Evolutionary conservation across 1,140 invertebrate species (phyloP).

Genomic region (Drosophila ananassae): DNA sequence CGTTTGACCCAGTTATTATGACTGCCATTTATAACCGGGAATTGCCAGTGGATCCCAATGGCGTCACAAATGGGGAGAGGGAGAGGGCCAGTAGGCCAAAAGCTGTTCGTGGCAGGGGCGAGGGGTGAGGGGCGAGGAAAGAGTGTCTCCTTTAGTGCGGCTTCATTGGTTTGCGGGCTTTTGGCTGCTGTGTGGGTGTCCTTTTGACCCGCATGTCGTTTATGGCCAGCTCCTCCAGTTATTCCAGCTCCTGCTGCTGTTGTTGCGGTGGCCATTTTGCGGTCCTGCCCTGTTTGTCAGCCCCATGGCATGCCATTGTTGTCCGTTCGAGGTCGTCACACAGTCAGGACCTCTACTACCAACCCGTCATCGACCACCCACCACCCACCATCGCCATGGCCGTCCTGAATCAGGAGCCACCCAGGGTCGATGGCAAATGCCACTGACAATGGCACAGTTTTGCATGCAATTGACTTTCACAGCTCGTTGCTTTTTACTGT

Average conservation of each 20-base stretch:
- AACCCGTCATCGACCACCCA: slow-evolving; percentile 10
- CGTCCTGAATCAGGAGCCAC: slow-evolving; percentile 26
- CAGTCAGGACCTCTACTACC: slow-evolving; percentile 41
- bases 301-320: slow-evolving; percentile 45
- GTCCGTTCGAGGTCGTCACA: slow-evolving; percentile 61
- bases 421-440: slow-evolving; percentile 47
- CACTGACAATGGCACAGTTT: slow-evolving; percentile 79
- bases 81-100: background rate
- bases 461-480: slow-evolving; percentile 82
- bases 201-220: slow-evolving; percentile 79
- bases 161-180: slow-evolving; percentile 34
- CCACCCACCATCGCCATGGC: slow-evolving; percentile 6
- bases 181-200: slow-evolving; percentile 62
- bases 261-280: slow-evolving; percentile 74
- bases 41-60: slow-evolving; percentile 19
- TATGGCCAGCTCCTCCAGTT: slow-evolving; percentile 50
- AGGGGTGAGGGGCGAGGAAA: no score
- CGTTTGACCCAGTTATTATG: slow-evolving; percentile 82
- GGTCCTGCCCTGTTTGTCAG: slow-evolving; percentile 63
- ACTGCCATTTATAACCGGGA: slow-evolving; percentile 75
- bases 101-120: background rate
- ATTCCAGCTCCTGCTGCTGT: slow-evolving; percentile 32
- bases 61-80: background rate
- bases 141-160: slow-evolving; percentile 42
- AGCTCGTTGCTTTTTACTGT: slow-evolving; percentile 80